Conservation (phyloP, 2,113 vertebrate species). For the Coracopsis vasa region DNA sequence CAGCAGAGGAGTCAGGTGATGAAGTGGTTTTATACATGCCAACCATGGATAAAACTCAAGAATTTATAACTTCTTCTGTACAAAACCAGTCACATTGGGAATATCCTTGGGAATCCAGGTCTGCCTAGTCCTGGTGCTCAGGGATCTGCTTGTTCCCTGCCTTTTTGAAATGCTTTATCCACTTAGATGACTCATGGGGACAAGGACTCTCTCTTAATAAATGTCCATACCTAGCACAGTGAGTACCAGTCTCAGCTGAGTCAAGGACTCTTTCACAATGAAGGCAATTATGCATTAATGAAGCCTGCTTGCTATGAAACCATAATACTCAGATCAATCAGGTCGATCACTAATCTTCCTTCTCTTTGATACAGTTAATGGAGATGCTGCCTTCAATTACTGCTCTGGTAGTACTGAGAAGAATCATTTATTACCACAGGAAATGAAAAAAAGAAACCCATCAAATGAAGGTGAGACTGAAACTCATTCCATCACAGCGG, state of each 20-base stretch:
- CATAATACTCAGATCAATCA: background rate
- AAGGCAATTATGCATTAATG: background rate
- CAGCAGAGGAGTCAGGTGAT: background rate
- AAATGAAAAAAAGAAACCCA: background rate
- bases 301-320: background rate
- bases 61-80: background rate
- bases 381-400: background rate
- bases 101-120: background rate
- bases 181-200: constrained; percentile 20
- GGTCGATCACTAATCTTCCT: background rate
- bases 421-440: background rate
- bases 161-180: background rate
- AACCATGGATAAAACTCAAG: background rate
- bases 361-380: background rate
- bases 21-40: background rate
- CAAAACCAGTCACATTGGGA: background rate
- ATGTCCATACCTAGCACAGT: background rate
- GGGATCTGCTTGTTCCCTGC: background rate
- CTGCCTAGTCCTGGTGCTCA: background rate
- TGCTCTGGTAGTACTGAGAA: background rate
- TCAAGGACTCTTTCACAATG: background rate
- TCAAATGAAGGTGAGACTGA: background rate
- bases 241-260: background rate
- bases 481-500: background rate
- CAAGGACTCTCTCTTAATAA: background rate